Conservation (phyloP, 2,113 vertebrate genomes). For the Psilopogon haemacephalus region DNA sequence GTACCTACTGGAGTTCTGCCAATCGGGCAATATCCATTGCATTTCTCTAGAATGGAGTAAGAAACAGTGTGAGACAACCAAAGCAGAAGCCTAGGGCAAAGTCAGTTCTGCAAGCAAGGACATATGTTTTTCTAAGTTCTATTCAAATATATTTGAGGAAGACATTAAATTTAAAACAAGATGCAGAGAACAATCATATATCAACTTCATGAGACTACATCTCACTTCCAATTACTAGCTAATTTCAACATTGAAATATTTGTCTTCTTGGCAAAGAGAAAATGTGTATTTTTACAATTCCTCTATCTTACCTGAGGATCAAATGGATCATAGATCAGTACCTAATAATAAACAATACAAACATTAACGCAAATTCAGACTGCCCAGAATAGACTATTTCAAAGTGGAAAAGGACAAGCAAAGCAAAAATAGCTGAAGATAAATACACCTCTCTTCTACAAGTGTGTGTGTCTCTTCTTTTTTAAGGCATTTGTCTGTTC, state of each 20-base stretch:
- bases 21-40: slow-evolving; percentile 8
- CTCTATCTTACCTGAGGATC: neutral
- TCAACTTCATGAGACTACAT: neutral
- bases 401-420: neutral
- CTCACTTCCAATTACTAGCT: neutral
- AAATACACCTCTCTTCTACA: neutral
- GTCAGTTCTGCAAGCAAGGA: neutral
- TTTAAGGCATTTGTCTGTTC: slow-evolving; percentile 58
- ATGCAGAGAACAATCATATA: neutral
- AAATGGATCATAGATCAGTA: neutral
- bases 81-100: neutral
- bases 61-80: neutral
- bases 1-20: slow-evolving; percentile 42
- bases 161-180: neutral
- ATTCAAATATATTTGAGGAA: neutral
- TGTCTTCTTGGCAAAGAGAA: neutral
- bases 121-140: neutral
- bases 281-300: neutral
- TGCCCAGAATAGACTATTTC: neutral
- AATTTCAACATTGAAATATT: neutral
- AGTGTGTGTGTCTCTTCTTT: neutral
- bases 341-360: neutral
- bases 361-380: neutral
- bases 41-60: slow-evolving; percentile 4
- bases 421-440: neutral